Evolutionary conservation across 2,113 vertebrate species (phyloP).

Genomic region (Myiozetetes cayanensis): DNA sequence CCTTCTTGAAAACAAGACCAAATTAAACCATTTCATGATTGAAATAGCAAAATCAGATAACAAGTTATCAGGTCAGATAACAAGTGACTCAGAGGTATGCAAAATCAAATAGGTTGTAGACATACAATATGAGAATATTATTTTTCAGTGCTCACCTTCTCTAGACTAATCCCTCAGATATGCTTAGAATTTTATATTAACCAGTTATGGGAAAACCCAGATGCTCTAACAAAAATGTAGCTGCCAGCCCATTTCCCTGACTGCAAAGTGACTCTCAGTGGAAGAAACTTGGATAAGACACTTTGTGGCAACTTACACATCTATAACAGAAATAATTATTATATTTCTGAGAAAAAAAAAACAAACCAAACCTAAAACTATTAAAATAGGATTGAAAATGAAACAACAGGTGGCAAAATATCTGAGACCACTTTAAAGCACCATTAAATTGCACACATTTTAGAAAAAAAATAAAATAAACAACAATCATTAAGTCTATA

Average conservation of each 20-base stretch:
- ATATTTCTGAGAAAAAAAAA: background rate
- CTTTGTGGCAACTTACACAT: background rate
- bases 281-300: background rate
- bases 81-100: background rate
- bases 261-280: background rate
- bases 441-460: background rate
- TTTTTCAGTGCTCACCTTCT: background rate
- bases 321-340: background rate
- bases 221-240: background rate
- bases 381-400: background rate
- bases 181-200: background rate
- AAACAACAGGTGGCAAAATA: background rate
- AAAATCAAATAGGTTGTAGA: background rate
- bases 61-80: background rate
- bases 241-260: background rate
- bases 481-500: too few relatives aligned
- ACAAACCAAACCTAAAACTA: background rate
- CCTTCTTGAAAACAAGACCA: accelerated
- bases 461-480: background rate
- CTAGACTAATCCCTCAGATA: background rate
- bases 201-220: background rate
- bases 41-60: too few relatives aligned
- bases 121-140: background rate
- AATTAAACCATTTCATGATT: background rate
- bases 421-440: background rate